Base-by-base conservation (phyloP, 2,113 vertebrate species). In the Gobius niger region DNA sequence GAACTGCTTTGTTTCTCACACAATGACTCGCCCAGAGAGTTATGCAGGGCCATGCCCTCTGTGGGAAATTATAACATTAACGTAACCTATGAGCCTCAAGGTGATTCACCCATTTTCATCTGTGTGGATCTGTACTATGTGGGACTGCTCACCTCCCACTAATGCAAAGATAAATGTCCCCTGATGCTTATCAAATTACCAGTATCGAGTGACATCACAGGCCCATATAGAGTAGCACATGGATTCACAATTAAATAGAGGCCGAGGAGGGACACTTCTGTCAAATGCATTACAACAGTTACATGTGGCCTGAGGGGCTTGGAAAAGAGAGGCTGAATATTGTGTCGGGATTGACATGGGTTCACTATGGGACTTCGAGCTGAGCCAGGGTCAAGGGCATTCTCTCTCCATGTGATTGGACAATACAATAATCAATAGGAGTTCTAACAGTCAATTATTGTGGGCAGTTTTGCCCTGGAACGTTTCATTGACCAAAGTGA, bases 341-440 rank as follows among this genome's bases (percentile, higher is more conserved):
- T 66, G 67, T 19, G 44, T 42, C 42, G 7, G 41, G 60, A 46
- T 44, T 46, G 24, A 67, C 67, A 47, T 51, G 57, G 80, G 83
- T 68, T 82, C 53, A 49, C 54, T 53, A 40, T 71, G 56, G 53
- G 74, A 60, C 76, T 67, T 50, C 78, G 65, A 41, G 71, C 68
- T 47, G 75, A 47, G 51, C 56, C 51, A 73, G 67, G 77, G 76
- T 87, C 82, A 88, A 87, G 84, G 82, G 71, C 85, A 83, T 62
- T 79, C 67, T 47, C 6, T 50, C 50, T 34, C 54, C 68, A 62
- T 47, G 70, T 64, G 76, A 83, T 77, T 70, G 71, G 81, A 71
- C 53, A 47, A 81, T 70, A 75, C 15, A 63, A 42, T 51, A 60
- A 82, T 86, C 81, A 74, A 82, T 85, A 68, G 7, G 50, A 40